Conservation (phyloP, 2,797 vertebrate genomes). For the Cynopterus sphinx region DNA sequence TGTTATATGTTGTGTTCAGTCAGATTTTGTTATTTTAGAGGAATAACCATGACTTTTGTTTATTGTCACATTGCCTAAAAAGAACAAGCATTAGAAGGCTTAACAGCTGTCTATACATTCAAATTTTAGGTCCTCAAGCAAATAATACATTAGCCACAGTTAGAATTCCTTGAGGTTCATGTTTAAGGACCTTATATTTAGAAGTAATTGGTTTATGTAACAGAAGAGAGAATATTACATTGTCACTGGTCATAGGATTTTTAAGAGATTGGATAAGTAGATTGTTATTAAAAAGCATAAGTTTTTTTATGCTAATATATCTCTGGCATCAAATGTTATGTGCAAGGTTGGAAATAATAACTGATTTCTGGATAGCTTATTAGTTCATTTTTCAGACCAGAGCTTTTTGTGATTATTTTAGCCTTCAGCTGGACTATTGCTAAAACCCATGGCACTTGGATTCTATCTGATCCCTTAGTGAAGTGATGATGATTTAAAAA, state of each 20-base stretch:
- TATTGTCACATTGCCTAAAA: neutral
- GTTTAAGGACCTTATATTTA: neutral
- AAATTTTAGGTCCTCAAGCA: neutral
- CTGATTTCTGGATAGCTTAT: neutral
- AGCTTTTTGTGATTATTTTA: conserved; percentile 1
- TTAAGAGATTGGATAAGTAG: neutral
- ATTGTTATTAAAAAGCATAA: neutral
- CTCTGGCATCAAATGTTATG: neutral
- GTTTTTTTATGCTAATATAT: neutral
- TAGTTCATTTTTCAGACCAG: neutral
- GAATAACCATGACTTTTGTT: neutral
- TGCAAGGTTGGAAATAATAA: neutral
- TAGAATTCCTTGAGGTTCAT: neutral
- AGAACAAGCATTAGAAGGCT: neutral
- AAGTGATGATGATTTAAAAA: neutral
- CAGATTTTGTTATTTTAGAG: neutral
- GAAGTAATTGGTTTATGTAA: neutral
- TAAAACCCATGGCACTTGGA: neutral
- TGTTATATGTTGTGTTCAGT: neutral
- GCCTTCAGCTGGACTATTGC: neutral
- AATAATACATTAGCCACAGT: neutral
- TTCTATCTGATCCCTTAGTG: neutral
- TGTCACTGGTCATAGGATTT: neutral
- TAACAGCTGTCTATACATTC: neutral
- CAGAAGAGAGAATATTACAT: neutral